These are phyloP conservation scores for Tarsius wallacei DNA, from an alignment of 2,797 vertebrate genomes.

Conservation along the genomic window DNA sequence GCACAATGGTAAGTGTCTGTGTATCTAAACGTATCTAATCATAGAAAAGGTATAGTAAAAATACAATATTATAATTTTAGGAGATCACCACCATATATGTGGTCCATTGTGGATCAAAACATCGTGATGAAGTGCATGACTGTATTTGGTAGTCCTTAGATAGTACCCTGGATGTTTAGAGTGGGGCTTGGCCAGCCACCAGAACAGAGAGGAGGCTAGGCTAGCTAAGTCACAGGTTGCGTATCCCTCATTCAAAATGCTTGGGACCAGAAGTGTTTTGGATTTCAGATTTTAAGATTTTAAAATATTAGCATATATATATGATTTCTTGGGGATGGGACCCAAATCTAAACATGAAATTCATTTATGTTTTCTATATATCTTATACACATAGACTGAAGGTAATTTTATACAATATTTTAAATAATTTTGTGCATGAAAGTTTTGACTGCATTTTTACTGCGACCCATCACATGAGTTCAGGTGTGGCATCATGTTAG, in stretches of 20 bases:
- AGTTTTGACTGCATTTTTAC: background rate
- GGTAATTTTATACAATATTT: background rate
- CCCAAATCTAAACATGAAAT: background rate
- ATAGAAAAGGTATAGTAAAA: background rate
- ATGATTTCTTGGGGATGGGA: background rate
- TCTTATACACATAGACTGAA: background rate
- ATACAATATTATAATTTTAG: background rate
- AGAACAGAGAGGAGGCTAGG: background rate
- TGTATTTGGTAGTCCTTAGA: background rate
- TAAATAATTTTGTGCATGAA: background rate
- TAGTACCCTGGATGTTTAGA: background rate
- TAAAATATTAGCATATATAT: background rate
- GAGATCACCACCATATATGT: background rate
- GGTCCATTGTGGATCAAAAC: background rate
- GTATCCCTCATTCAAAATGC: background rate
- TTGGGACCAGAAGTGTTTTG: background rate
- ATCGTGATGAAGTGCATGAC: too few species aligned
- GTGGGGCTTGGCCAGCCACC: background rate
- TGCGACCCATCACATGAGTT: background rate
- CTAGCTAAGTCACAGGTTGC: background rate
- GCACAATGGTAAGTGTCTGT: background rate
- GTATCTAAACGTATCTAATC: background rate
- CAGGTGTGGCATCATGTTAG: too few species aligned
- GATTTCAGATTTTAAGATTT: background rate
- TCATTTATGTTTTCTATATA: background rate